Conservation (phyloP, 1,140 invertebrate species). For the Eubasilissa regina region DNA sequence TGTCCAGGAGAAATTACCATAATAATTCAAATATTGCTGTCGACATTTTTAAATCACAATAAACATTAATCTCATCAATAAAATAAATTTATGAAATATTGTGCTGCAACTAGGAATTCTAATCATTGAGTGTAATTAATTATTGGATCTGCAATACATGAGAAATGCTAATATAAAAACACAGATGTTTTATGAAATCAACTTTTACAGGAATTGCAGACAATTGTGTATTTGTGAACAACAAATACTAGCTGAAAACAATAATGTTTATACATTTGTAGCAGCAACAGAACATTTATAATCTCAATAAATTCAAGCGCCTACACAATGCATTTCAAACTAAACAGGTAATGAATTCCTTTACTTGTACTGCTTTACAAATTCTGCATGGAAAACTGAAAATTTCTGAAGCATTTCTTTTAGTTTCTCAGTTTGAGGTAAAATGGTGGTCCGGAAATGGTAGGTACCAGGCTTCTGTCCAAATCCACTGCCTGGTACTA, state of each 20-base stretch:
- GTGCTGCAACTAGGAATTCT: no score
- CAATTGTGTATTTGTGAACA: neutral
- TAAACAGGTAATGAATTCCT: conserved; percentile 9
- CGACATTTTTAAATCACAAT: no score
- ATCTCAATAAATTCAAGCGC: conserved; percentile 5
- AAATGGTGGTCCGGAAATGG: conserved; percentile 95
- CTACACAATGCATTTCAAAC: no score
- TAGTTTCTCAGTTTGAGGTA: conserved; percentile 91
- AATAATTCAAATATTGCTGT: no score
- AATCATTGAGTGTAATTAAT: no score
- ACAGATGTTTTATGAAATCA: no score
- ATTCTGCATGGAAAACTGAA: conserved; percentile 88
- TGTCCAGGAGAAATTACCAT: no score
- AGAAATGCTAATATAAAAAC: no score
- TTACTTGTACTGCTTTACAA: conserved; percentile 83
- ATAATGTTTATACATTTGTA: neutral
- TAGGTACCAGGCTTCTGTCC: conserved; percentile 95
- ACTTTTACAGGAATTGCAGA: no score
- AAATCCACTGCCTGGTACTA: conserved; percentile 96
- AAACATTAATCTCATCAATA: no score
- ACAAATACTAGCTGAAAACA: neutral
- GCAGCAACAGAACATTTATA: neutral
- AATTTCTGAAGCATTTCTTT: conserved; percentile 90
- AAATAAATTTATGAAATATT: no score
- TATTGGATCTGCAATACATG: no score